These are phyloP conservation scores for Parapristionchus giblindavisi DNA, from an alignment of 2,888 invertebrate genomes.

Conservation along the genomic window DNA sequence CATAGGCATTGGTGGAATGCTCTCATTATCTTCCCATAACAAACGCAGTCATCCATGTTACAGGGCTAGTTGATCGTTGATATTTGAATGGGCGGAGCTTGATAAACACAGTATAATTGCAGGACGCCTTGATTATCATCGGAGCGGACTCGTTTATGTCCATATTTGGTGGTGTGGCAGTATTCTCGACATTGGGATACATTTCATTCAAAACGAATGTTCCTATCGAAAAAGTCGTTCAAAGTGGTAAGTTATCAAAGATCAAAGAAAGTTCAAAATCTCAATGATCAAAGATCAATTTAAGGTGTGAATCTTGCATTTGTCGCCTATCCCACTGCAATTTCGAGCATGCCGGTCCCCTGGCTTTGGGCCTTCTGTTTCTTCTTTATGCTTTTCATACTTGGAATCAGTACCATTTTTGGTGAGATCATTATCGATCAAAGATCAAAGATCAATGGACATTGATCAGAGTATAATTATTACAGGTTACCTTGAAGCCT, in stretches of 20 bases:
- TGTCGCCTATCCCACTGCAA: conserved; percentile 68
- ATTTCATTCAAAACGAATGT: conserved; percentile 64
- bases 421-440: too few relatives aligned
- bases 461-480: too few relatives aligned
- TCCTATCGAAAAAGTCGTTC: conserved; percentile 47
- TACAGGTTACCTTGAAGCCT: conserved; percentile 19
- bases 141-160: conserved; percentile 56
- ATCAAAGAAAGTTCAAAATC: too few relatives aligned
- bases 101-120: background rate
- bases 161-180: conserved; percentile 48
- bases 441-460: too few relatives aligned
- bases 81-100: background rate
- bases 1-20: conserved; percentile 57
- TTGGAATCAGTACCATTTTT: conserved; percentile 52
- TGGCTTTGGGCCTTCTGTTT: conserved; percentile 64
- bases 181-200: conserved; percentile 71
- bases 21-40: conserved; percentile 54
- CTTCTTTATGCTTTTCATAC: conserved; percentile 67
- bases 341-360: conserved; percentile 58
- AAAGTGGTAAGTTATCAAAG: conserved; percentile 46
- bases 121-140: conserved; percentile 54
- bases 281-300: too few relatives aligned
- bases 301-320: conserved; percentile 71
- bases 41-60: conserved; percentile 53
- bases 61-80: conserved; percentile 6